Base-by-base conservation (phyloP, 2,113 vertebrate genomes). In the Empidonax traillii region DNA sequence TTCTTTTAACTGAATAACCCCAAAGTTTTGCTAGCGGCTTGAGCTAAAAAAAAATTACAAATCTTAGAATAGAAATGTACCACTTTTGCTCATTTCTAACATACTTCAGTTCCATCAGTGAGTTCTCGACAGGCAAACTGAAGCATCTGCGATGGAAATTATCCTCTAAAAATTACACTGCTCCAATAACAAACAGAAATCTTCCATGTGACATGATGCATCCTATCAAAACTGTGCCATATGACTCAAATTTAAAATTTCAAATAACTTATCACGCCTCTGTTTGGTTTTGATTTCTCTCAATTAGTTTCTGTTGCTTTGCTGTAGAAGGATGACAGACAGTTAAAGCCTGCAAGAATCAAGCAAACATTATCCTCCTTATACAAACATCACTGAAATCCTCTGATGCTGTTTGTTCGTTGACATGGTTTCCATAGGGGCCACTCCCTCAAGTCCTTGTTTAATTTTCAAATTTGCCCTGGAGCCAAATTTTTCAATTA, bases 391-490 rank as follows among this genome's bases (percentile, higher is more conserved):
- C 58, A 63, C 90, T 87, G 62, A 93, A 95, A 93, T 86, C 79
- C 92, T 96, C 88, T 43, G 90, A 92, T 75, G 61, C 73, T 94
- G 68, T 94, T 96, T 90, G 68, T 89, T 96, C 61, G 0, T 80
- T 93, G 93, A 78, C 93, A 85, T 49, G 66, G 73, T 90, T 95
- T 96, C 93, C 73, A 12, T 6, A 65, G 85, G 86, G 83, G 80
- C 83, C 76, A 78, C 90, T 96, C 76, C 93, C 76, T 93, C 76
- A 68, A 86, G 68, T 80, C 49, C 74, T 84, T 95, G 76, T 78
- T 96, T 96, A 92, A 74, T 95, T 95, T 96, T 89, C 88, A 93
- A 90, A 94, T 93, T 81, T 96, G 73, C 88, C 94, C 88, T 87
- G 66, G 44, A 96, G 81, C 79, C 56, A 93, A 71, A 92, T 71